These are phyloP conservation scores for Enteromius fasciolatus DNA, from an alignment of 2,797 vertebrate genomes.

Conservation along the genomic window DNA sequence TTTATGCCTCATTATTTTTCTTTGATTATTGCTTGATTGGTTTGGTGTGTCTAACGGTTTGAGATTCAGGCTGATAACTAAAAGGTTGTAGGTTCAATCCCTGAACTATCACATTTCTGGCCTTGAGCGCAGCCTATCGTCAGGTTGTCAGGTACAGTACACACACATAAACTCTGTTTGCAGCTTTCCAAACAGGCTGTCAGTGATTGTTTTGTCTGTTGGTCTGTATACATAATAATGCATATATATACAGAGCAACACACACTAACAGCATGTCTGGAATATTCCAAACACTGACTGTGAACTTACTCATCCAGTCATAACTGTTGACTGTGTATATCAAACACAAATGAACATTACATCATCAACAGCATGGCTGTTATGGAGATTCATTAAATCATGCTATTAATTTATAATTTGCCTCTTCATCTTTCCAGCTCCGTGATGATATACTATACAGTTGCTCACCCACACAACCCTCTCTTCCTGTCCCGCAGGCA, in stretches of 20 bases:
- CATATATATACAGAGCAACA: neutral
- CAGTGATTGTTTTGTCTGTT: slow-evolving; percentile 18
- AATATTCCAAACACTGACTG: neutral
- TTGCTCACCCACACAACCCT: slow-evolving; percentile 27
- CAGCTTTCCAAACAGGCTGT: neutral
- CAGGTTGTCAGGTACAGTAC: neutral
- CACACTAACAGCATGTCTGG: neutral
- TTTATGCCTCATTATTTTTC: neutral
- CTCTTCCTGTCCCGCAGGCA: slow-evolving; percentile 76
- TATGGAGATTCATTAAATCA: slow-evolving; percentile 17
- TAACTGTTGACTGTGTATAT: neutral
- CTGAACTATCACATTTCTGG: neutral
- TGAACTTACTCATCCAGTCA: slow-evolving; percentile 7
- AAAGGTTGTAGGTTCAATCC: slow-evolving; percentile 5
- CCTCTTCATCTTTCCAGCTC: slow-evolving; percentile 10
- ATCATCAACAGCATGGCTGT: neutral
- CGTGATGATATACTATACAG: neutral
- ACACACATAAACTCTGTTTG: neutral
- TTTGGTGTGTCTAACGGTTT: neutral
- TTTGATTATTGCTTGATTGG: neutral
- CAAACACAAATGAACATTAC: neutral
- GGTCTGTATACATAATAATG: slow-evolving; percentile 13
- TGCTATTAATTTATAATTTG: neutral
- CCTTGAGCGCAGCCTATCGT: neutral
- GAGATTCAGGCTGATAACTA: neutral